Base-by-base conservation (phyloP, 2,797 vertebrate genomes). In the Protonibea diacanthus region DNA sequence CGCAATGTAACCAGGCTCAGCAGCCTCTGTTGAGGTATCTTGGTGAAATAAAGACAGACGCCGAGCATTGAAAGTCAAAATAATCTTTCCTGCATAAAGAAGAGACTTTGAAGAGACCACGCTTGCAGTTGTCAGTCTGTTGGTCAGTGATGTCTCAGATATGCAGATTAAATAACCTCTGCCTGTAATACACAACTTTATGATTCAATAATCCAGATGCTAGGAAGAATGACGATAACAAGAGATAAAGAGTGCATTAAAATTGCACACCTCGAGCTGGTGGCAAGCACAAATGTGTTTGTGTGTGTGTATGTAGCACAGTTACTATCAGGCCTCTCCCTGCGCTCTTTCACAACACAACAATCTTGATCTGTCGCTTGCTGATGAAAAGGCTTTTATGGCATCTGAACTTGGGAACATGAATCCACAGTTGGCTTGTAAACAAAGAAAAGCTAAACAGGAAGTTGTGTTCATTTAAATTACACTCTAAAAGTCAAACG, bases 331-430 rank as follows among this genome's bases (percentile, higher is more conserved):
- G 57, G 70, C 48, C 61, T 76, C 76, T 51, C 69, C 80, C 56
- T 61, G n/a, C 33, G 1, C 29, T 21, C 70, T 27, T 83, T 82
- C 67, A 74, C 78, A 72, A 86, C 85, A 71, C 29, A 84, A 85
- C 86, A 77, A 71, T 17, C 48, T 61, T 84, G 78, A 87, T 88
- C 87, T 82, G 70, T 55, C 1, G 1, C 63, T 74, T 5, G 2
- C 51, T 58, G 68, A 90, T 87, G 67, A 91, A 87, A 90, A 71
- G 78, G n/a, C 7, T 71, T 92, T 91, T 91, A 91, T 74, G 76
- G 57, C 44, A 59, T 61, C 25, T 60, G 45, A 23, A 55, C 56
- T 53, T 44, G 42, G 42, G 8, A 27, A 47, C 9, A 20, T 29
- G 23, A 48, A 29, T 48, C 23, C 60, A 27, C 23, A 20, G 9